Evolutionary conservation across 2,113 vertebrate genomes (phyloP), one percentile per base, ranked within the genome.

Genomic region (Rhabdomys dilectus): DNA sequence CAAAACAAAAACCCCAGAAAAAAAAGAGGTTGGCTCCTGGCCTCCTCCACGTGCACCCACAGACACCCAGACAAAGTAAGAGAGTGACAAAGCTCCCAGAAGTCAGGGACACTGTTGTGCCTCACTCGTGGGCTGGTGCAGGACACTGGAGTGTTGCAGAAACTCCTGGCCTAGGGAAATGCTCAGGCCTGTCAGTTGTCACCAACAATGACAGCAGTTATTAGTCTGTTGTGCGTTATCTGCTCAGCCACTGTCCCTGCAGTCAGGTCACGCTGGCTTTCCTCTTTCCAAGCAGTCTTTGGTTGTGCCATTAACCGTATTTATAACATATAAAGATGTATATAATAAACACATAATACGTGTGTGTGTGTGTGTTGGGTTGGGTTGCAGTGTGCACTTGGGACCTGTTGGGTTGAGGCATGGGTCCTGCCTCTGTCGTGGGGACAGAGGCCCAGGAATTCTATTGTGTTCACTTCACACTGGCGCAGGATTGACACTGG

Each of bases 31-130:
- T 66, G 84, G 68, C 84, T 31, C 66, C 62, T 48, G 85, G 21
- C 5, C 31, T 42, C 82, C n/a, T 51, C 10, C 29, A 48, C 16
- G 5, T 45, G 24, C 1, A 19, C 58, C n/a, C 81, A 15, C 82
- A 42, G 12, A 85, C 39, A 9, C 62, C 8, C 5, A 7, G 58
- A 34, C n/a, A 66, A 31, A 42, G 3, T 19, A 19, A 13, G 42
- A 19, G 26, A 7, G 26, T 45, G 60, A 9, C 51, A 51, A 51
- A 9, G 51, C 51, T 51, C 51, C 51, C 51, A 51, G 51, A 9
- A 51, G 51, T 51, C 51, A 51, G 51, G 51, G 51, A 51, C 7
- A 4, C 0, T 4, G 0, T 5, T 12, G 7, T 4, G 1, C 17
- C 31, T 51, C n/a, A 4, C 36, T 22, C 0, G 4, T 39, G 70